Percentiles rank a stretch among this genome's conserved stretches.
phyloP scores from a whole-genome alignment of 2,888 invertebrate species.

The Endotricha flammealis region DNA sequence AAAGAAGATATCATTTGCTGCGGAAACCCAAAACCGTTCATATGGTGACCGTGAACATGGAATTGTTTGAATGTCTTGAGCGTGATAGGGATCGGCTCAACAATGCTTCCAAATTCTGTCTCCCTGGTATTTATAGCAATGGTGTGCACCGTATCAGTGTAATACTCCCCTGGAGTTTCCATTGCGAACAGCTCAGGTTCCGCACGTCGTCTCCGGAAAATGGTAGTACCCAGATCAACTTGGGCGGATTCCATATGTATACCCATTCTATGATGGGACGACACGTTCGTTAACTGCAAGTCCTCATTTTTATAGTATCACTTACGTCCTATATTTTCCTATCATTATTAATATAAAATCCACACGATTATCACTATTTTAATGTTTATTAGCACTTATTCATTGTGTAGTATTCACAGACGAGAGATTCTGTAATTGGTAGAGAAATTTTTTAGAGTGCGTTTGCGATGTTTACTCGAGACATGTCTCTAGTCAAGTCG shows the following conservation, averaged over 20 bases:
- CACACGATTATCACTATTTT: slow-evolving; percentile 6
- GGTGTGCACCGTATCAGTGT: slow-evolving; percentile 55
- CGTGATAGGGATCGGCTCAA: slow-evolving; percentile 62
- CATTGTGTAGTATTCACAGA: slow-evolving; percentile 19
- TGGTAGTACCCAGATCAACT: slow-evolving; percentile 61
- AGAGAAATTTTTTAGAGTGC: slow-evolving; percentile 24
- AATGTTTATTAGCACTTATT: slow-evolving; percentile 23
- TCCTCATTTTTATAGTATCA: slow-evolving; percentile 40
- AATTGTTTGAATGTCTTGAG: slow-evolving; percentile 56
- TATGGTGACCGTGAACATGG: slow-evolving; percentile 37
- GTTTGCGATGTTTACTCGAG: slow-evolving; percentile 27
- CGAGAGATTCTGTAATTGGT: slow-evolving; percentile 10
- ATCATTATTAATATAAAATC: slow-evolving; percentile 13
- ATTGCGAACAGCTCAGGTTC: slow-evolving; percentile 54
- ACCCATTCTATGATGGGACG: slow-evolving; percentile 68
- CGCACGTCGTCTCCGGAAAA: slow-evolving; percentile 44
- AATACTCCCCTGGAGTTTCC: slow-evolving; percentile 56
- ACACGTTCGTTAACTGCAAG: slow-evolving; percentile 40
- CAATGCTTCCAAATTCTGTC: slow-evolving; percentile 62
- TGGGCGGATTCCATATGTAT: slow-evolving; percentile 71
- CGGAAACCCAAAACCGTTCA: slow-evolving; percentile 46
- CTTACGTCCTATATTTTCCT: slow-evolving; percentile 32
- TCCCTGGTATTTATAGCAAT: slow-evolving; percentile 65
- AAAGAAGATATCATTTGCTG: slow-evolving; percentile 42
- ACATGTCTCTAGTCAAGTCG: slow-evolving; percentile 4